Evolutionary conservation across 2,113 vertebrate species (phyloP).

Genomic region (Maccullochella peelii): DNA sequence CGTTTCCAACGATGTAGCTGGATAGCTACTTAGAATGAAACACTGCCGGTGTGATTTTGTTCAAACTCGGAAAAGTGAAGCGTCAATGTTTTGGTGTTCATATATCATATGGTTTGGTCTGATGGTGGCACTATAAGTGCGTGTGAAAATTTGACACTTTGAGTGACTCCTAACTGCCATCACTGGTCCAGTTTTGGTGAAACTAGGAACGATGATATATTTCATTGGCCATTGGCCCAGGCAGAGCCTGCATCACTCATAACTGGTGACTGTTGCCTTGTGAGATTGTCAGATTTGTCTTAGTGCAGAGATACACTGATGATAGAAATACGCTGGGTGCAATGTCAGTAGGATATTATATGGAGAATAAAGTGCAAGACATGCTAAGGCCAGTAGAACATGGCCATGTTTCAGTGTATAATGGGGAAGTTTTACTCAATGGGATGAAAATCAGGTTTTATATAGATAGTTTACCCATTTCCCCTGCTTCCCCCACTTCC

Average conservation of each 20-base stretch:
- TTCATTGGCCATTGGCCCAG: slow-evolving; percentile 7
- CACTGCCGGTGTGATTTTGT: background rate
- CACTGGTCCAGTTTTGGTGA: background rate
- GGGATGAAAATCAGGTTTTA: slow-evolving; percentile 1
- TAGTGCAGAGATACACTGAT: background rate
- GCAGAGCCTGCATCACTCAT: slow-evolving; percentile 3
- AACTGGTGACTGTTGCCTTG: slow-evolving; percentile 6
- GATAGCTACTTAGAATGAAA: no score
- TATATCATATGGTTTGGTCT: background rate
- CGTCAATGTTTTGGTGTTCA: background rate
- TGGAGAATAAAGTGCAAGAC: background rate
- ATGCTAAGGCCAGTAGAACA: background rate
- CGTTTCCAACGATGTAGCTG: no score
- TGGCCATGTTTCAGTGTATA: background rate
- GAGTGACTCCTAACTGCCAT: slow-evolving; percentile 8
- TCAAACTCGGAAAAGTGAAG: background rate
- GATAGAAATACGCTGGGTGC: background rate
- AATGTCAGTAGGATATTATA: background rate
- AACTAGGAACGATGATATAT: slow-evolving; percentile 12
- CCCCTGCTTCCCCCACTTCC: background rate
- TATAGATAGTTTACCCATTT: background rate
- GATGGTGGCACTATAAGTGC: background rate
- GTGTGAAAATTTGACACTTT: slow-evolving; percentile 1
- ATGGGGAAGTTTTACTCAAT: background rate
- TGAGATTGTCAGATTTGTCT: slow-evolving; percentile 33